Evolutionary conservation across 2,113 vertebrate genomes (phyloP).

Genomic region (Chionomys nivalis): DNA sequence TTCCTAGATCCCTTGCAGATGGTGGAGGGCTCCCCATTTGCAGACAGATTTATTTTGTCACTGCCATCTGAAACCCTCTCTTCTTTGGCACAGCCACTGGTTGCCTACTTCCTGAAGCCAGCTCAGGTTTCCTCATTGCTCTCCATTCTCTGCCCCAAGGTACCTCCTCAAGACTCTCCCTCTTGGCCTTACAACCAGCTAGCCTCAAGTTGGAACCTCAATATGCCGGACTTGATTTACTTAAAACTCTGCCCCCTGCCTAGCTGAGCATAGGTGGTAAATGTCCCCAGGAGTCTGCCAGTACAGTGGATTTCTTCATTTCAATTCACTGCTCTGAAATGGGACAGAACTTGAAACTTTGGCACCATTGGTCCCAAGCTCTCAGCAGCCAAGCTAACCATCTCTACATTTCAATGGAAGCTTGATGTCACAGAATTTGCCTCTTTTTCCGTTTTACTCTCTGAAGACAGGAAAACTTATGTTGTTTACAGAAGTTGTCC

Average conservation of each 20-base stretch:
- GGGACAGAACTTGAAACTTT: neutral
- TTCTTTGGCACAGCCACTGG: neutral
- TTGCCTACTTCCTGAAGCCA: neutral
- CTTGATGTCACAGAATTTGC: conserved; percentile 66
- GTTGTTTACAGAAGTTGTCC: conserved; percentile 59
- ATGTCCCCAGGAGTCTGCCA: neutral
- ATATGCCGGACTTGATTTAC: neutral
- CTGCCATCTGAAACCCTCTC: too few species aligned
- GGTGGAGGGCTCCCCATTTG: too few species aligned
- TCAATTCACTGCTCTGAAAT: neutral
- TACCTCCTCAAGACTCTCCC: neutral
- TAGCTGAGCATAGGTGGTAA: neutral
- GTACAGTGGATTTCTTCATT: neutral
- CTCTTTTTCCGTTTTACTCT: conserved; percentile 60
- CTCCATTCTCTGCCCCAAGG: neutral
- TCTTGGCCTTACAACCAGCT: neutral
- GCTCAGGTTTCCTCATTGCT: neutral
- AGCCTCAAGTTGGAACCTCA: neutral
- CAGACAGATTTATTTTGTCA: neutral
- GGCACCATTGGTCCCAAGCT: neutral
- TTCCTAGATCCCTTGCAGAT: neutral
- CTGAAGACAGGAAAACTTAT: conserved; percentile 40
- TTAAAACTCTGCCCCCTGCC: neutral
- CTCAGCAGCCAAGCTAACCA: neutral
- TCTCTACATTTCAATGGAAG: neutral